Conservation (phyloP, 2,888 invertebrate genomes). For the Thelaira solivaga region DNA sequence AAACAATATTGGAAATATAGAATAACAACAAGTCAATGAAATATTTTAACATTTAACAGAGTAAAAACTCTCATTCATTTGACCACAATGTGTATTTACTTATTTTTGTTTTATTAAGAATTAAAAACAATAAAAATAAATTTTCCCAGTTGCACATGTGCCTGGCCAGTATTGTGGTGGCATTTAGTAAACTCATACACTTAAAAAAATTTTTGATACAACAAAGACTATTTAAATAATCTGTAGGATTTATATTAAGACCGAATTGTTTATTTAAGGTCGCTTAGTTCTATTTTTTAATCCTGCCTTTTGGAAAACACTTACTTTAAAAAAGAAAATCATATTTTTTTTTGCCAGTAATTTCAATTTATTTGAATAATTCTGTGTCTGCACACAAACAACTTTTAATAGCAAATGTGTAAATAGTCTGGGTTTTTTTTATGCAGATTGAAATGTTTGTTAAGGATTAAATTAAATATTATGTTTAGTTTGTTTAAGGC, state of each 20-base stretch:
- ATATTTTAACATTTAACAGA: background rate
- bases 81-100: background rate
- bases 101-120: conserved; percentile 17
- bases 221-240: too few species aligned
- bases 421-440: conserved; percentile 1
- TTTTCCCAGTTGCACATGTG: conserved; percentile 51
- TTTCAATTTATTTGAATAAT: too few species aligned
- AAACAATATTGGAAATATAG: conserved; percentile 2
- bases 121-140: conserved; percentile 55
- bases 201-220: too few species aligned
- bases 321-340: too few species aligned
- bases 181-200: too few species aligned
- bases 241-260: too few species aligned
- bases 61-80: conserved; percentile 31
- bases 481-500: conserved; percentile 32
- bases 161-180: background rate
- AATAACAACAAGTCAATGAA: background rate
- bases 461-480: conserved; percentile 32
- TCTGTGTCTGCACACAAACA: too few species aligned
- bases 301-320: background rate
- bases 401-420: conserved; percentile 15
- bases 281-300: conserved; percentile 6
- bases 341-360: too few species aligned
- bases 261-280: background rate
- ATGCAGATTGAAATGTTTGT: conserved; percentile 42